phyloP scores from a whole-genome alignment of 1,140 invertebrate genomes.

The Sipha flava region DNA sequence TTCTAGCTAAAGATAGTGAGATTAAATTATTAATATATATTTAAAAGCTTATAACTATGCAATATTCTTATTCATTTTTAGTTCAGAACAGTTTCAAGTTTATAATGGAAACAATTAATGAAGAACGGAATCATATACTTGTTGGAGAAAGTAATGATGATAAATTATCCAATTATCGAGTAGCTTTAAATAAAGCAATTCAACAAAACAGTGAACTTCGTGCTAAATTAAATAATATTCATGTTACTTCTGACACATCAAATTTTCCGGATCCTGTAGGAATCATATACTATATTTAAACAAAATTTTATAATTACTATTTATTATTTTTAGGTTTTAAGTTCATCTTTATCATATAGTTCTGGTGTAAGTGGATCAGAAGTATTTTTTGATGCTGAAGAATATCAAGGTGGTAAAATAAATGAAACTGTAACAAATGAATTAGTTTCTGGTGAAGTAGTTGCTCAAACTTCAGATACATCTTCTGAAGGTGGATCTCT shows the following conservation, averaged over 20 bases:
- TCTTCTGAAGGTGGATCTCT: conserved; percentile 57
- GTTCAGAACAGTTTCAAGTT: conserved; percentile 50
- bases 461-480: conserved; percentile 48
- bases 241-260: conserved; percentile 53
- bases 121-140: conserved; percentile 53
- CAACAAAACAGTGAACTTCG: conserved; percentile 66
- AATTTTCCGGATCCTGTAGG: conserved; percentile 50
- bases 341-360: conserved; percentile 60
- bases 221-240: conserved; percentile 56
- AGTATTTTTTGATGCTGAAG: conserved; percentile 71
- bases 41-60: not conserved
- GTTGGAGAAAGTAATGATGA: not conserved
- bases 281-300: not conserved
- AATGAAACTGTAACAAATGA: conserved; percentile 16
- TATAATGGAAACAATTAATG: conserved; percentile 49
- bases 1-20: conserved; percentile 56
- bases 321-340: conserved; percentile 41
- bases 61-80: conserved; percentile 41
- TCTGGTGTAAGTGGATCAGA: conserved; percentile 72
- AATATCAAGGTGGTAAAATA: conserved; percentile 42
- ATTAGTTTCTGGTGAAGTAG: conserved; percentile 31
- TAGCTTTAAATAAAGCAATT: conserved; percentile 48
- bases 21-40: not conserved
- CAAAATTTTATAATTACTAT: not conserved
- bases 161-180: conserved; percentile 14